These are phyloP conservation scores for Zaprionus inermis DNA, from an alignment of 1,140 invertebrate species.

Conservation along the genomic window DNA sequence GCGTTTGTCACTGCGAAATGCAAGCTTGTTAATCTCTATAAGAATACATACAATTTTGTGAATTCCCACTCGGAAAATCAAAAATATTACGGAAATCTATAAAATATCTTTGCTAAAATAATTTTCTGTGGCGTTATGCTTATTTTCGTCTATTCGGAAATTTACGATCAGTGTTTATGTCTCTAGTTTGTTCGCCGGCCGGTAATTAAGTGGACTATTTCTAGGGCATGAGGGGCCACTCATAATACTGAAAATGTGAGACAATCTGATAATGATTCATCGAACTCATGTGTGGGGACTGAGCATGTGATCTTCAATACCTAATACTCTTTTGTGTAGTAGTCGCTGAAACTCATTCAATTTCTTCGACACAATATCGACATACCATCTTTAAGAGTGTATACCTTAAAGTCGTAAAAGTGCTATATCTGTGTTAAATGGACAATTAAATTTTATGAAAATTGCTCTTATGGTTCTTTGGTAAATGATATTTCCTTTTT, in stretches of 20 bases:
- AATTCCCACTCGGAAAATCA: constrained; percentile 20
- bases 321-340: neutral
- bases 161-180: constrained; percentile 64
- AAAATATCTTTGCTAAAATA: constrained; percentile 53
- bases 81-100: constrained; percentile 32
- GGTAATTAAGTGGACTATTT: constrained; percentile 68
- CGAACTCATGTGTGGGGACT: neutral
- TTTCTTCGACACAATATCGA: neutral
- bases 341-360: neutral
- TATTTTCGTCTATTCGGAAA: constrained; percentile 55
- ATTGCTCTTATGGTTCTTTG: neutral
- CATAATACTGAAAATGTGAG: constrained; percentile 25
- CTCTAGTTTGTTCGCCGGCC: constrained; percentile 64
- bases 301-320: constrained; percentile 4
- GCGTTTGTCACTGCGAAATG: constrained; percentile 29
- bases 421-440: neutral
- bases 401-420: neutral
- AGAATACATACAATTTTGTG: constrained; percentile 11
- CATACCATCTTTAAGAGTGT: neutral
- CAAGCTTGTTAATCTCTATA: constrained; percentile 19
- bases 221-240: constrained; percentile 14
- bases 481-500: neutral
- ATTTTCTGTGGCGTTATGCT: constrained; percentile 53
- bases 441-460: neutral
- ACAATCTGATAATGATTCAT: constrained; percentile 54